A percentile compares a stretch with the other conserved stretches of the same genome.
These are phyloP conservation scores for Aleiodes testaceus DNA, from an alignment of 2,888 invertebrate genomes.

Conservation along the genomic window DNA sequence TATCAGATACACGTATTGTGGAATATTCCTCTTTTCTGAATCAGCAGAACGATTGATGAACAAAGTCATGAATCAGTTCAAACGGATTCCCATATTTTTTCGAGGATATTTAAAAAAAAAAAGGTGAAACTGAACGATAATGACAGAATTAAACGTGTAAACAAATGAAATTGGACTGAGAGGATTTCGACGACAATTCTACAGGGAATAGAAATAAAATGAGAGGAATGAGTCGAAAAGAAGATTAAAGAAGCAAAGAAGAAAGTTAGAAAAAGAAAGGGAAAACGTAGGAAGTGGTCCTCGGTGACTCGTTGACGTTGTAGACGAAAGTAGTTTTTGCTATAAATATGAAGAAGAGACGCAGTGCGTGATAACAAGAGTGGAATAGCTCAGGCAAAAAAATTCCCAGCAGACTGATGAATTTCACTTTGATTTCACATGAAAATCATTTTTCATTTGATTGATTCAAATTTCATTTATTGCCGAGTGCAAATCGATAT, in stretches of 20 bases:
- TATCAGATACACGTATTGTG: too few species aligned
- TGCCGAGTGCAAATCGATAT: neutral
- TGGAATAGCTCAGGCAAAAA: constrained; percentile 39
- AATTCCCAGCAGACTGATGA: constrained; percentile 46
- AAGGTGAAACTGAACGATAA: too few species aligned
- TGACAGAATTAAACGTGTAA: neutral
- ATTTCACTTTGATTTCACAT: neutral
- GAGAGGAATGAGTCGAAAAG: neutral
- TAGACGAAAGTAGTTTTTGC: constrained; percentile 52
- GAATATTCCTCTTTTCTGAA: neutral
- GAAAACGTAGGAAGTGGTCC: constrained; percentile 31
- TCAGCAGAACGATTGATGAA: neutral
- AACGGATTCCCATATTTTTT: too few species aligned
- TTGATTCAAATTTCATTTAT: too few species aligned
- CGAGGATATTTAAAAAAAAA: too few species aligned
- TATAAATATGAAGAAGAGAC: constrained; percentile 46
- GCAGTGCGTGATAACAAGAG: constrained; percentile 34
- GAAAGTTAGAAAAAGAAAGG: constrained; percentile 6
- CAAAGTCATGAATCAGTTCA: too few species aligned
- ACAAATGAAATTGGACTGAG: neutral
- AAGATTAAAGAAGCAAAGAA: constrained; percentile 3
- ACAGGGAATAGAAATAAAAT: neutral
- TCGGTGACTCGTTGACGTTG: constrained; percentile 39
- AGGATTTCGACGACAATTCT: neutral
- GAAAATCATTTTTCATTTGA: neutral